phyloP scores from a whole-genome alignment of 2,888 invertebrate genomes.

The Seladonia tumulorum region DNA sequence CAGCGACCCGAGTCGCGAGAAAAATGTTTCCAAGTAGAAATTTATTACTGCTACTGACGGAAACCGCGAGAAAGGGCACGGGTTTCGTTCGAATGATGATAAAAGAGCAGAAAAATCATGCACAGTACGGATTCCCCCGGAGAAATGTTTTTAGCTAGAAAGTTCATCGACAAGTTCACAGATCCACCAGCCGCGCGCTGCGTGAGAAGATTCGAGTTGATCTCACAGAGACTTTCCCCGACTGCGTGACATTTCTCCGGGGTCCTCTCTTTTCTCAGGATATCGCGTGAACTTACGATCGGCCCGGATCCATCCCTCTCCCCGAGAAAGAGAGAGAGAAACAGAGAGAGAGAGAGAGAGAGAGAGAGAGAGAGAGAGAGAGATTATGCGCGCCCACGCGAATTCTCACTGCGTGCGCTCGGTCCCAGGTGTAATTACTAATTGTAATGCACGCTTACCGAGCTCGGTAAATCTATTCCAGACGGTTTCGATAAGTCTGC shows the following conservation, averaged over 20 bases:
- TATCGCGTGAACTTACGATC: slow-evolving; percentile 62
- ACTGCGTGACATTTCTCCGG: slow-evolving; percentile 61
- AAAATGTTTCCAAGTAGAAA: too few species aligned
- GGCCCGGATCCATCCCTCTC: slow-evolving; percentile 42
- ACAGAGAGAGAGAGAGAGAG: too few species aligned
- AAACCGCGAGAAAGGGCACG: background rate
- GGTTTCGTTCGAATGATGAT: background rate
- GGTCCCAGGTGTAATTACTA: slow-evolving; percentile 72
- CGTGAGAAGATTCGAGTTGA: slow-evolving; percentile 56
- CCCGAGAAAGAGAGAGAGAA: slow-evolving; percentile 1
- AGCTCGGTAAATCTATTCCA: slow-evolving; percentile 54
- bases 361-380: too few species aligned
- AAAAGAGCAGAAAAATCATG: background rate
- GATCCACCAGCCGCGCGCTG: too few species aligned
- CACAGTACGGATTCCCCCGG: background rate
- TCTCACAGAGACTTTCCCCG: slow-evolving; percentile 58
- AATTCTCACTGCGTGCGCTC: slow-evolving; percentile 59
- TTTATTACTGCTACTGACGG: too few species aligned
- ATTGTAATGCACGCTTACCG: slow-evolving; percentile 70
- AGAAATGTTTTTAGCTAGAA: background rate
- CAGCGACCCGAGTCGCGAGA: too few species aligned
- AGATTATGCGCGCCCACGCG: slow-evolving; percentile 64
- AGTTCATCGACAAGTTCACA: slow-evolving; percentile 1
- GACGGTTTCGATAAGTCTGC: slow-evolving; percentile 45
- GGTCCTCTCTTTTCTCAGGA: slow-evolving; percentile 61